Evolutionary conservation across 2,797 vertebrate genomes (phyloP).

Genomic region (Tachyglossus aculeatus): DNA sequence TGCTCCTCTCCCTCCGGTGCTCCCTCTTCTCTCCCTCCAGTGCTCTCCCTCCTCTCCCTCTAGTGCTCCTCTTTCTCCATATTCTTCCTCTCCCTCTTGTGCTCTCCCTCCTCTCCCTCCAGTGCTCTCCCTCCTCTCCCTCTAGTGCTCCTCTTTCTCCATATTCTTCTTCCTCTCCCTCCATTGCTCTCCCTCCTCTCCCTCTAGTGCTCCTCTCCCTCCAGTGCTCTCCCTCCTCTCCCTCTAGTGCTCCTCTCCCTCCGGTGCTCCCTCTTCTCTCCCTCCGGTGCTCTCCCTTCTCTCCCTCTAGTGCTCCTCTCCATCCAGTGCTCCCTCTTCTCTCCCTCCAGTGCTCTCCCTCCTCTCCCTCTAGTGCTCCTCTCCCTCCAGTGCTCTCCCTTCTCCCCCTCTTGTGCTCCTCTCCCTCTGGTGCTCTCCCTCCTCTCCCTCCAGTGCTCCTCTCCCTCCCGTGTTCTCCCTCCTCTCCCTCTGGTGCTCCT

Average conservation of each 20-base stretch:
- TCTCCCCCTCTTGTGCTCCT: too few relatives aligned
- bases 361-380: neutral
- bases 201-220: neutral
- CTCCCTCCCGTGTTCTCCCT: neutral
- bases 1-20: too few relatives aligned
- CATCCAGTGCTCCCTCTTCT: neutral
- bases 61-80: neutral
- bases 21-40: neutral
- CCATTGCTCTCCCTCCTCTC: neutral
- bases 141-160: neutral
- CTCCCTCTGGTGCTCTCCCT: too few relatives aligned
- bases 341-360: neutral
- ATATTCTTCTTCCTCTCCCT: neutral
- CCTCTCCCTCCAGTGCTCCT: too few relatives aligned
- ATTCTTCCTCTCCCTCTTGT: neutral
- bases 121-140: neutral
- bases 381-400: neutral
- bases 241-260: neutral
- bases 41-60: neutral
- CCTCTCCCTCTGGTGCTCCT: neutral
- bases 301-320: neutral
- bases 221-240: neutral
- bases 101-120: neutral
- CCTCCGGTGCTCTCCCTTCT: neutral
- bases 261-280: neutral